phyloP scores from a whole-genome alignment of 2,888 invertebrate species.

The Ichneumoninae sp. region DNA sequence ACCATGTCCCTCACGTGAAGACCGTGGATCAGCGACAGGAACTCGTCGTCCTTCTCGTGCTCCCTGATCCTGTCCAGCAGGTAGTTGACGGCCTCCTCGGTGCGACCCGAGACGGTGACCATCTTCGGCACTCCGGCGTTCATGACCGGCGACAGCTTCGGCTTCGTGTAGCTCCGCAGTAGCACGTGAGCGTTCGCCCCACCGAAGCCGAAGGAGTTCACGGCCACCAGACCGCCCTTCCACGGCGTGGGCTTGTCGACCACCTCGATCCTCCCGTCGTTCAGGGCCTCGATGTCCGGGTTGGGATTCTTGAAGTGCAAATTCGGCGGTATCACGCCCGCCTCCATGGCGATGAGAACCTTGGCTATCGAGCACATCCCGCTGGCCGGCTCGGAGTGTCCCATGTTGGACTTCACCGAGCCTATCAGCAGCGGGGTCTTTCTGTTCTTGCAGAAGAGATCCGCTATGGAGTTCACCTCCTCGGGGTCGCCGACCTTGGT shows the following conservation, averaged over 20 bases:
- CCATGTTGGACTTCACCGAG: conserved; percentile 99
- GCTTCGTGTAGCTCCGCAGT: conserved; percentile 91
- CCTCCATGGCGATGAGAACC: conserved; percentile 96
- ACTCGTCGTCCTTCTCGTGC: conserved; percentile 88
- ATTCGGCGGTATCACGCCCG: conserved; percentile 94
- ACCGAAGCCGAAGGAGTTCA: conserved; percentile 99
- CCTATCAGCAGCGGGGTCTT: conserved; percentile 94
- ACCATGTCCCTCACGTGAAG: conserved; percentile 89
- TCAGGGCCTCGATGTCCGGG: conserved; percentile 94
- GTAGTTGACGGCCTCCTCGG: conserved; percentile 90
- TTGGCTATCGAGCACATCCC: conserved; percentile 96
- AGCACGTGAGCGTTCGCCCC: conserved; percentile 98
- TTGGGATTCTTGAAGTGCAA: conserved; percentile 95
- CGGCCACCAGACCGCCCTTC: conserved; percentile 95
- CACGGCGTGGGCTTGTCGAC: conserved; percentile 93
- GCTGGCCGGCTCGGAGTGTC: conserved; percentile 97
- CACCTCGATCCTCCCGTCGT: conserved; percentile 95
- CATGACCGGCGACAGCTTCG: conserved; percentile 86
- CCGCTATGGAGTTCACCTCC: conserved; percentile 97
- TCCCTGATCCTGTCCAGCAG: conserved; percentile 88
- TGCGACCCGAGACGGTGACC: conserved; percentile 93
- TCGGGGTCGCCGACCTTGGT: conserved; percentile 99
- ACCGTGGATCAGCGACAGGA: conserved; percentile 91
- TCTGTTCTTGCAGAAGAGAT: conserved; percentile 94
- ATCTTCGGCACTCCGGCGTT: conserved; percentile 87